Evolutionary conservation across 2,113 vertebrate genomes (phyloP), one percentile per base, ranked within the genome.

Genomic region (Hippocampus guttulatus): DNA sequence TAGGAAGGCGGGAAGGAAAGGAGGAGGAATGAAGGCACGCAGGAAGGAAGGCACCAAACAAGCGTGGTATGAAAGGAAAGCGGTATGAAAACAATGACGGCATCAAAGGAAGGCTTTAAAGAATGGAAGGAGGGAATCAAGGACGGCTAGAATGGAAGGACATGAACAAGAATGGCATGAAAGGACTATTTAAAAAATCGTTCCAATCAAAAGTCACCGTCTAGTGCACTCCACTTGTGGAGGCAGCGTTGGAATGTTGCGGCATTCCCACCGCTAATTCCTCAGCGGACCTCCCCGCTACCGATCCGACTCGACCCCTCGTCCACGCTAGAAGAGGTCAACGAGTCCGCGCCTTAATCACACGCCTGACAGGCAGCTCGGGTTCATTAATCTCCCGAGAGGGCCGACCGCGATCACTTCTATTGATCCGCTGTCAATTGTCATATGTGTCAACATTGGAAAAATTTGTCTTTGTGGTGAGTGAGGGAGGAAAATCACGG

Each of bases 261-360:
- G 0, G 41, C 58, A 66, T 78, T 73, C 43, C 27, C 76, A 69
- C 41, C 75, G 67, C 69, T 83, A 85, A 88, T 88, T 87, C 84
- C 81, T 82, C 75, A 66, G 74, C 75, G 73, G 70, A 88, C 25
- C 77, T 75, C 81, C 81, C 81, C 57, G 12, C 58, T 45, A 62
- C 54, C 83, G 77, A 83, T 85, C 75, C 79, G 79, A 65, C 83
- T 64, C 79, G 87, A 87, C 84, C 84, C 66, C 27, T 27, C 77
- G 67, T 77, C 81, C 70, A 74, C 68, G 63, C 45, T 82, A 76
- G 64, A 76, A 61, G 67, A 84, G 86, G 85, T 85, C 85, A 85
- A 78, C 68, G 68, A 80, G 71, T 74, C 70, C 69, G 68, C 75
- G 21, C 52, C 73, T 81, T 86, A 71, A 80, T 74, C 71, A 77